Evolutionary conservation across 1,140 invertebrate species (phyloP), one percentile per base, ranked within the genome.

Genomic region (Heliconius melpomene): DNA sequence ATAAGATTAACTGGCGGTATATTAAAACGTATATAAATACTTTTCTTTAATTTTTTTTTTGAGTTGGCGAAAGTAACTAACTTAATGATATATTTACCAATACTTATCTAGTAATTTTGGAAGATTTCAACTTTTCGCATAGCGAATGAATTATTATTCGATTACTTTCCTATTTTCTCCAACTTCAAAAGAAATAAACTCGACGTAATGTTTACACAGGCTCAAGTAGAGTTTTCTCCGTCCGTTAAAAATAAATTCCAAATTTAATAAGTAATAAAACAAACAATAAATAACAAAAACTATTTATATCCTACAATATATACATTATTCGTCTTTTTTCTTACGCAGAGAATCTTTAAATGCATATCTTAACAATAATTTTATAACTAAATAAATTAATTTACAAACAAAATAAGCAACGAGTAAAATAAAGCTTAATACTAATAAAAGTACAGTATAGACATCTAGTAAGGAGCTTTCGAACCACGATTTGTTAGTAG

Each of bases 381-480:
- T 32, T 11, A 74, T 29, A 71, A 79, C 1, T 40, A 52, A 66
- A 9, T 70, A 78, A 70, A 86, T 74, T 18, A 87, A 57, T 79
- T 82, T 86, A 26, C 78, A 89, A 71, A 83, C 38, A 36, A 86
- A 2, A 66, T 83, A 89, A 40, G 81, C 36, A 38, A 88, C 1
- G 40, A 79, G 66, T 11, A 87, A 23, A 50, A 87, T 46, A 20
- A 79, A 6, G 74, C 87, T 46, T 50, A 88, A 46, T 36, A 88
- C 72, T 36, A 75, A 75, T 74, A 86, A 72, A 11, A 90, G 72
- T 60, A 87, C 75, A 83, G 77, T 74, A 86, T 81, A 79, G 89
- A 90, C 91, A 91, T 93, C 91, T 91, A 91, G 72, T 75, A 89
- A 85, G 13, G 79, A 79, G n/a, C 72, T 81, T 66, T 87, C 77